Base-by-base conservation (phyloP, 2,113 vertebrate genomes). In the Lophochroa leadbeateri region DNA sequence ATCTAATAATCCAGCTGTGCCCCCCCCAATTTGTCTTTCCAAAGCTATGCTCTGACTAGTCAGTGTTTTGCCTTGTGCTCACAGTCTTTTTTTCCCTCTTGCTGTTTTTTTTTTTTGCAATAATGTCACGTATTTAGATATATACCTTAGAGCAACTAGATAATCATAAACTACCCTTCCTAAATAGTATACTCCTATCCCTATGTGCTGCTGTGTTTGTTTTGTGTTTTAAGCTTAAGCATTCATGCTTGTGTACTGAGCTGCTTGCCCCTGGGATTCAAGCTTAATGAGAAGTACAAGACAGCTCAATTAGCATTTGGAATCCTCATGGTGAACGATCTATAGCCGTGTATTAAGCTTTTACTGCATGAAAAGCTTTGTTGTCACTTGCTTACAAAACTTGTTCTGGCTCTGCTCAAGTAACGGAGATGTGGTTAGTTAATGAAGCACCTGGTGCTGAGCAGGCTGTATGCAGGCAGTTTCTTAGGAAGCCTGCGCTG, bases 171-270 rank as follows among this genome's bases (percentile, higher is more conserved):
- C 31, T 33, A 8, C 3, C 0, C 28, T 58, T 71, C 33, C 20
- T 33, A 24, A 21, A 18, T 7, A 49, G n/a, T 4, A 9, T 20
- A 7, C 11, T 75, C 11, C 49, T 25, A 4, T 41, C 15, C 28
- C 19, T 41, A 11, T 12, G 21, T 46, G 14, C 19, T 50, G 6
- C n/a, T 0, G 0, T 6, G 6, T 41, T 67, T 18, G 10, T 8
- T 82, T 41, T 39, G 11, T 18, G 11, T 43, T 69, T 50, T 49
- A 46, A 43, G 52, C 35, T 37, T 9, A 46, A 64, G 47, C 23
- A 17, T 35, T 53, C 20, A 4, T 21, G 24, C 15, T 21, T 61
- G 35, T 15, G 19, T 55, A 24, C 29, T 61, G 31, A 65, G 23
- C 37, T 55, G 3, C 11, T 3, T 6, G 11, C 13, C 35, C 41